Conservation (phyloP, 2,113 vertebrate genomes). For the Chrysochloris asiatica region DNA sequence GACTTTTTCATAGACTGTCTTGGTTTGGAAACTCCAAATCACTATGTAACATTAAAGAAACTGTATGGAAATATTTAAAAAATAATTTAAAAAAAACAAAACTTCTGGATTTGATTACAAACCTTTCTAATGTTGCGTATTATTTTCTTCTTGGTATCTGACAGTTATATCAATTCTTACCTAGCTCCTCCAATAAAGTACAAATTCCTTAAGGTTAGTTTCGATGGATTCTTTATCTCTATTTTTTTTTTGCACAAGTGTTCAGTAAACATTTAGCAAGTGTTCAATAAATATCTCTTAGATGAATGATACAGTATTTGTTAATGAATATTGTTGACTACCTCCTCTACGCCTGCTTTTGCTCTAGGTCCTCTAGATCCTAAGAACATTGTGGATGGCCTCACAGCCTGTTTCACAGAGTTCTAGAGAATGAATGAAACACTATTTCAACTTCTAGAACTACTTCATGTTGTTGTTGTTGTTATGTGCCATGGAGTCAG, state of each 20-base stretch:
- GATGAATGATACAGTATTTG: neutral
- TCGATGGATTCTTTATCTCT: neutral
- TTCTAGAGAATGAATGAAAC: slow-evolving; percentile 22
- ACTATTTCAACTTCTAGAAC: neutral
- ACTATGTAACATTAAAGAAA: neutral
- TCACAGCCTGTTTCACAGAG: neutral
- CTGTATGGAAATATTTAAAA: too few relatives aligned
- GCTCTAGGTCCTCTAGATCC: neutral
- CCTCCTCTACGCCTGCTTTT: rapidly evolving
- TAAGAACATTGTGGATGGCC: neutral
- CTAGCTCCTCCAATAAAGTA: too few relatives aligned
- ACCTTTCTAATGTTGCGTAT: neutral
- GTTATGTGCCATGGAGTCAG: too few relatives aligned
- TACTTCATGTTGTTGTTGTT: too few relatives aligned
- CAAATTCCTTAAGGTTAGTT: slow-evolving; percentile 15
- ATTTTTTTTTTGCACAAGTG: neutral
- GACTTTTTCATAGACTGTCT: neutral
- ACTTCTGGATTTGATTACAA: too few relatives aligned
- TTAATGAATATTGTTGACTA: neutral
- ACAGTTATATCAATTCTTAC: too few relatives aligned
- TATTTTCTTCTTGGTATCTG: neutral
- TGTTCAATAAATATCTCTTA: neutral
- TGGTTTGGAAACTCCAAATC: neutral
- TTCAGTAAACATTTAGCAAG: neutral
- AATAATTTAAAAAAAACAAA: neutral